Conservation (phyloP, 2,888 invertebrate genomes). For the Pasiphila rectangulata region DNA sequence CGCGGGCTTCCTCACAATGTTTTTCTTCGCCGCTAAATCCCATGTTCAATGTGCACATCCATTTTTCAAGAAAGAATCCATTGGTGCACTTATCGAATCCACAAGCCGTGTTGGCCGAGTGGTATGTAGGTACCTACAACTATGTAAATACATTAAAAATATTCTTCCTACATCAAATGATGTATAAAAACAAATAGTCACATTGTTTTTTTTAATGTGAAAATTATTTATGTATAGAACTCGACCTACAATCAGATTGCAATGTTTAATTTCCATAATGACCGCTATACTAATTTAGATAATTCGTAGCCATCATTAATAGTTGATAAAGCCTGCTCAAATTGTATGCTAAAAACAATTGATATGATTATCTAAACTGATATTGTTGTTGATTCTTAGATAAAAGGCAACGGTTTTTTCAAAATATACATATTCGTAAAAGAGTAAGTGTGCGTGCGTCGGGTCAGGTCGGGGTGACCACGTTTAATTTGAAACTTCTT, state of each 20-base stretch:
- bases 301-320: neutral
- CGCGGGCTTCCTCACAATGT: too few relatives aligned
- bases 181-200: too few relatives aligned
- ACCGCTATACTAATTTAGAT: neutral
- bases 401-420: slow-evolving; percentile 54
- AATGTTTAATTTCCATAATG: neutral
- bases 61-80: too few relatives aligned
- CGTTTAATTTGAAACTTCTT: slow-evolving; percentile 72
- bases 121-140: too few relatives aligned
- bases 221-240: neutral
- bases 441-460: slow-evolving; percentile 60
- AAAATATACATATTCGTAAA: slow-evolving; percentile 65
- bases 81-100: too few relatives aligned
- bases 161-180: too few relatives aligned
- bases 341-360: too few relatives aligned
- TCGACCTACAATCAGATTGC: neutral
- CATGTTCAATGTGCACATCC: too few relatives aligned
- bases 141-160: too few relatives aligned
- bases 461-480: slow-evolving; percentile 50
- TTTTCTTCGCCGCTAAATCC: too few relatives aligned
- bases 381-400: slow-evolving; percentile 22
- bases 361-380: slow-evolving; percentile 18
- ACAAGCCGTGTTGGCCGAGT: too few relatives aligned
- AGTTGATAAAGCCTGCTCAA: neutral
- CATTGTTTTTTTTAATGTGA: too few relatives aligned